A percentile compares a stretch with the other conserved stretches of the same genome.
These are phyloP conservation scores for Montifringilla adamsi DNA, from an alignment of 2,113 vertebrate genomes.

Conservation along the genomic window DNA sequence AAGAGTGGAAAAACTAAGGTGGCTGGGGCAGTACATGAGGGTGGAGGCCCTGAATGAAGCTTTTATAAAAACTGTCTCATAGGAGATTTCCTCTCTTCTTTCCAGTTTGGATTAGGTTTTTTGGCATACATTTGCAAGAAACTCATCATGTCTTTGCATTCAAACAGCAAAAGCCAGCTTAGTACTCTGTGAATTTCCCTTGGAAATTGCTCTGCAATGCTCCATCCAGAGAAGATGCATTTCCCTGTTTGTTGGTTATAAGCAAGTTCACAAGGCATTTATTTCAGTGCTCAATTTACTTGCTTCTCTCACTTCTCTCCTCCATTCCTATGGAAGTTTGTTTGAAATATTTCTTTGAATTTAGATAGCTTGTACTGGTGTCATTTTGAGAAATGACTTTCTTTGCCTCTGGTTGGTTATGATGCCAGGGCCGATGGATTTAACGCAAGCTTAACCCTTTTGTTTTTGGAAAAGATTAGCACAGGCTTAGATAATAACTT, in stretches of 20 bases:
- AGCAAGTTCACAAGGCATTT: neutral
- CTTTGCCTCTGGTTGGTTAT: neutral
- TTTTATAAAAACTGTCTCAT: slow-evolving; percentile 20
- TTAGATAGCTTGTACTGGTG: neutral
- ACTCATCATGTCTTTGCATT: slow-evolving; percentile 20
- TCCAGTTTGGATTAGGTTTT: slow-evolving; percentile 38
- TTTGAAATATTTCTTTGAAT: neutral
- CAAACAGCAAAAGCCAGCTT: neutral
- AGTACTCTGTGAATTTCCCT: neutral
- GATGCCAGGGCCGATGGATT: neutral
- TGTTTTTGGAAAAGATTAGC: neutral
- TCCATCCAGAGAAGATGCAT: neutral
- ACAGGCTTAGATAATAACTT: neutral
- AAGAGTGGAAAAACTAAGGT: slow-evolving; percentile 54
- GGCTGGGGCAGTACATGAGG: slow-evolving; percentile 9
- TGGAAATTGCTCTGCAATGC: neutral
- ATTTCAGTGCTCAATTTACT: neutral
- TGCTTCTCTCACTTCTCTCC: neutral
- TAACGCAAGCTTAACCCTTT: neutral
- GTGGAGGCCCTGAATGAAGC: slow-evolving; percentile 53
- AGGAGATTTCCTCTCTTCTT: slow-evolving; percentile 29
- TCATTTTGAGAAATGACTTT: neutral
- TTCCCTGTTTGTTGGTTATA: neutral
- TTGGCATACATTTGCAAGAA: neutral
- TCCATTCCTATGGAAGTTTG: neutral